These are phyloP conservation scores for Melanophora roralis DNA, from an alignment of 2,888 invertebrate genomes.

Conservation along the genomic window DNA sequence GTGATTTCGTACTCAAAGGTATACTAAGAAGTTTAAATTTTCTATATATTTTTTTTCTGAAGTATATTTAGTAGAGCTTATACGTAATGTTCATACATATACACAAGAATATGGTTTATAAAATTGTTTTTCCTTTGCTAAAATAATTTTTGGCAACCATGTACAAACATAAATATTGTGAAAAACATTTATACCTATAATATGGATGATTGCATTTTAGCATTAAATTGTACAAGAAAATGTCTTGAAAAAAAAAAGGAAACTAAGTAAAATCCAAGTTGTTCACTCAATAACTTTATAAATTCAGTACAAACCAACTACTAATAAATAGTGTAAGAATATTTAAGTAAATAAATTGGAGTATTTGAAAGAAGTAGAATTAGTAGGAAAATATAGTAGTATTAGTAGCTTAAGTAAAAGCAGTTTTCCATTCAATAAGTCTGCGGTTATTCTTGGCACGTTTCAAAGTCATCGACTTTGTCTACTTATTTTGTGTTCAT, in stretches of 20 bases:
- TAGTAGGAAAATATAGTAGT: background rate
- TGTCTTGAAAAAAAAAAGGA: background rate
- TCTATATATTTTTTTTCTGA: background rate
- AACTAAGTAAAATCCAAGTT: constrained; percentile 28
- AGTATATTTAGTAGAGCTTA: constrained; percentile 24
- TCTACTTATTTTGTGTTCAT: constrained; percentile 14
- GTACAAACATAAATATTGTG: background rate
- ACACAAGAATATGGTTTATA: no score
- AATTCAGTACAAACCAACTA: constrained; percentile 2
- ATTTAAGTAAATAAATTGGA: constrained; percentile 50
- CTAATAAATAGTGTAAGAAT: background rate
- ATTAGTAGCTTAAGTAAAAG: constrained; percentile 7
- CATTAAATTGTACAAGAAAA: constrained; percentile 48
- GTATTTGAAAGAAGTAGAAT: constrained; percentile 9
- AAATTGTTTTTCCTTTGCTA: background rate
- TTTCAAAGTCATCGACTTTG: constrained; percentile 58
- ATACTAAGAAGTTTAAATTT: constrained; percentile 17
- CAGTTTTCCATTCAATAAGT: constrained; percentile 48
- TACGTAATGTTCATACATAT: no score
- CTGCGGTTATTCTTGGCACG: constrained; percentile 61
- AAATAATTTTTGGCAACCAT: constrained; percentile 30
- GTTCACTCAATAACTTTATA: constrained; percentile 27
- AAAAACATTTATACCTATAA: constrained; percentile 45
- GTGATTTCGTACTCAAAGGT: constrained; percentile 27
- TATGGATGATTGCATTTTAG: constrained; percentile 56